A percentile compares a stretch with the other conserved stretches of the same genome.
These are phyloP conservation scores for Cephalotes varians DNA, from an alignment of 2,888 invertebrate species.

Conservation along the genomic window DNA sequence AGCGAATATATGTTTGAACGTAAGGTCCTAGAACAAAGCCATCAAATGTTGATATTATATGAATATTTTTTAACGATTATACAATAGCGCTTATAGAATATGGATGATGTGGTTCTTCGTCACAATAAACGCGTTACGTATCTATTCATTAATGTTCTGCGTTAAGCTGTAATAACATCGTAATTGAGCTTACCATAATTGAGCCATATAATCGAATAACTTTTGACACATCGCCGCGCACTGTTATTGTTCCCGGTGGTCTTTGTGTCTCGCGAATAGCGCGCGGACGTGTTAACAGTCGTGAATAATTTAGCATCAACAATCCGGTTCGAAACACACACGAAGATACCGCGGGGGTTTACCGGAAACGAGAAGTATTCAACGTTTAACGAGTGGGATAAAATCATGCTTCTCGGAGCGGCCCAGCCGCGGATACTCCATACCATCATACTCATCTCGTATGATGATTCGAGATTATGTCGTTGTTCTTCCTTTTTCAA, in stretches of 20 bases:
- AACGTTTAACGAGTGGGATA: constrained; percentile 44
- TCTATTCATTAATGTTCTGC: neutral
- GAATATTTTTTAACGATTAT: neutral
- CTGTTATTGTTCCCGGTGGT: constrained; percentile 20
- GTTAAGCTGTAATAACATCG: constrained; percentile 22
- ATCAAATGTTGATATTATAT: no score
- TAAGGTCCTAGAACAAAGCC: no score
- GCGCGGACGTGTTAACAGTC: neutral
- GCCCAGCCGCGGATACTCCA: neutral
- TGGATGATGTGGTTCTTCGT: neutral
- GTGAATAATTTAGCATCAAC: constrained; percentile 13
- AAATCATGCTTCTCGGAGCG: constrained; percentile 23
- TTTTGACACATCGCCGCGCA: neutral
- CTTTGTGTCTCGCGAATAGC: neutral
- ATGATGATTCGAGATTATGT: constrained; percentile 53
- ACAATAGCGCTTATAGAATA: neutral
- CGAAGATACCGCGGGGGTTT: neutral
- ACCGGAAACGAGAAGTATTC: constrained; percentile 25
- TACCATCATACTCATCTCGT: constrained; percentile 46
- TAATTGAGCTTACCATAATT: constrained; percentile 12
- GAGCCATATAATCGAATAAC: constrained; percentile 15
- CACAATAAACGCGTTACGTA: neutral
- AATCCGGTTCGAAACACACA: neutral
- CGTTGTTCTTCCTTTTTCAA: constrained; percentile 55
- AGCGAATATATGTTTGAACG: neutral